These are phyloP conservation scores for Scolopax rusticola DNA, from an alignment of 2,797 vertebrate genomes.

Conservation along the genomic window DNA sequence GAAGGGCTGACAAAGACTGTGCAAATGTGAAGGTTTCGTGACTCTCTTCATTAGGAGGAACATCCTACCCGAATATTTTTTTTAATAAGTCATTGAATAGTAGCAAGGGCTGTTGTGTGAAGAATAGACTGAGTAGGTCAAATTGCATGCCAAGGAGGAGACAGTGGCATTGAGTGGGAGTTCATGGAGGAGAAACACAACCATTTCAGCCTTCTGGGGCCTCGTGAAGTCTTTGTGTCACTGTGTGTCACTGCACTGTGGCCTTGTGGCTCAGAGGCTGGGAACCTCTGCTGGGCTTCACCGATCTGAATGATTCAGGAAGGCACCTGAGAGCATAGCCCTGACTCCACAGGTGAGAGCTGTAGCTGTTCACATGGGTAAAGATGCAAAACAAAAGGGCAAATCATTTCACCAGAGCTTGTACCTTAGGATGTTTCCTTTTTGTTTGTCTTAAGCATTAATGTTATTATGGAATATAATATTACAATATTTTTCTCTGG, in stretches of 20 bases:
- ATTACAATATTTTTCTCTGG: neutral
- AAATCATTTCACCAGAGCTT: neutral
- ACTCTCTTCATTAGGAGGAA: neutral
- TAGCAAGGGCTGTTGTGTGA: neutral
- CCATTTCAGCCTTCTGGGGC: neutral
- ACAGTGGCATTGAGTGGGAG: neutral
- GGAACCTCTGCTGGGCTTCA: neutral
- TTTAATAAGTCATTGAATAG: neutral
- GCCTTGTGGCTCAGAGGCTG: neutral
- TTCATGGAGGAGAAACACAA: neutral
- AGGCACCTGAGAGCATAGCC: neutral
- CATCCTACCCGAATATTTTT: neutral
- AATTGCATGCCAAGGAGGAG: neutral
- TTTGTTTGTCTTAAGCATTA: neutral
- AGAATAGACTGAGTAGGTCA: neutral
- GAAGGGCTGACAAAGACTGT: neutral
- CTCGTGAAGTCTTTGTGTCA: neutral
- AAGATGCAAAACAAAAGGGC: neutral
- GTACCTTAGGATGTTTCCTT: neutral
- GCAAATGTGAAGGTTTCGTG: neutral
- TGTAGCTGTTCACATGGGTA: neutral
- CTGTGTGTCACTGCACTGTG: rapidly evolving
- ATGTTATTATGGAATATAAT: neutral
- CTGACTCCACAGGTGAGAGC: neutral
- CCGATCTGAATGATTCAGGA: neutral